Base-by-base conservation (phyloP, 2,113 vertebrate genomes). In the Apodemus speciosus region DNA sequence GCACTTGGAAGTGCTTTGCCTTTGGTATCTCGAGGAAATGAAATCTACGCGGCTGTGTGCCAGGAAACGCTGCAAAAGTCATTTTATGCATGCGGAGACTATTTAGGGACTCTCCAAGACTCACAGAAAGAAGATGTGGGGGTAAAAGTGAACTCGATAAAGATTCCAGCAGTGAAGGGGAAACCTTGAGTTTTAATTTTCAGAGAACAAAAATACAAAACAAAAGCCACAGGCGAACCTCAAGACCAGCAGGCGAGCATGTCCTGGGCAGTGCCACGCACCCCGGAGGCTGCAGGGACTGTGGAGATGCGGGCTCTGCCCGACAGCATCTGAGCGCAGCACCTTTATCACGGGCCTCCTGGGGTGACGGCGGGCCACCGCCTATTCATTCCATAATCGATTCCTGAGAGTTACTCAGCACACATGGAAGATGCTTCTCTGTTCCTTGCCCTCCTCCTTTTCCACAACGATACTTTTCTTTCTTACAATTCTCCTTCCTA, bases 1-100 rank as follows among this genome's bases (percentile, higher is more conserved):
- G 60, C 23, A n/a, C 66, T 96, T 40, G 25, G 85, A 95, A 90
- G 90, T 81, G 68, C 90, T 95, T 95, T 92, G 75, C 40, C 66
- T 91, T 77, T 77, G 40, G n/a, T 79, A 53, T 93, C 88, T 81
- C 38, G 77, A 94, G 86, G 80, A 95, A 96, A 96, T 91, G 43
- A 95, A 94, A 85, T 83, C 6, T 18, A 85, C 30, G 14, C 46
- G 53, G 60, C 46, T 85, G 18, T 11, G n/a, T 72, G 38, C 15
- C 40, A 89, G 13, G 35, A 43, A 79, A 9, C 32, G 25, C 53
- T 88, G 62, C 32, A 66, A 38, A 35, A 91, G n/a, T 72, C 51
- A 89, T 76, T 87, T 56, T 53, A 85, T 62, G 40, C 11, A 90
- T n/a, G 4, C 14, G 69, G 51, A 62, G 88, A 66, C 30, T 66